Conservation (phyloP, 2,888 invertebrate species). For the Entomobrya multifasciata region DNA sequence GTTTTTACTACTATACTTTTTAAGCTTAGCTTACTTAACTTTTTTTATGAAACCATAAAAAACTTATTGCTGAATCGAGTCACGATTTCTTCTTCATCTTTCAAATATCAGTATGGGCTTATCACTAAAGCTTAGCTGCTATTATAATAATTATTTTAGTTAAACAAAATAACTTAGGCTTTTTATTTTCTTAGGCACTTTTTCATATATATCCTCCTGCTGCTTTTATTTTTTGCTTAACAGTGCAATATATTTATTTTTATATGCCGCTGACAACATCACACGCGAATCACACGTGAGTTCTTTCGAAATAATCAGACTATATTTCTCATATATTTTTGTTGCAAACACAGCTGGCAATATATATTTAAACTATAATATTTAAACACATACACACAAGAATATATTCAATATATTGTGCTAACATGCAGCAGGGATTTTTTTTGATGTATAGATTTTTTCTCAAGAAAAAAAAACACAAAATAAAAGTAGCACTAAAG, state of each 20-base stretch:
- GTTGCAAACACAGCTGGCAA: conserved; percentile 40
- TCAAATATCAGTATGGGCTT: conserved; percentile 7
- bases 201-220: background rate
- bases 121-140: conserved; percentile 18
- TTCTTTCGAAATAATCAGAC: background rate
- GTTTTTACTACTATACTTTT: too few species aligned
- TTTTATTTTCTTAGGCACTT: too few species aligned
- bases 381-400: too few species aligned
- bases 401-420: background rate
- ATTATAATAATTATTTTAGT: background rate
- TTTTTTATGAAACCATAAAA: background rate
- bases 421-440: background rate
- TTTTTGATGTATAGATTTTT: too few species aligned
- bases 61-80: conserved; percentile 50
- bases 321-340: conserved; percentile 15
- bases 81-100: conserved; percentile 60
- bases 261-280: conserved; percentile 43
- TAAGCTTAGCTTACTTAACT: too few species aligned
- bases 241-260: background rate
- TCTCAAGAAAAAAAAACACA: background rate
- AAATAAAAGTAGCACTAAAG: too few species aligned
- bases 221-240: background rate
- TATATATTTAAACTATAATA: background rate
- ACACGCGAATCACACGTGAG: conserved; percentile 39
- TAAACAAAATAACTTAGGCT: background rate